Evolutionary conservation across 2,888 invertebrate species (phyloP).

Genomic region (Drosophila yooni): DNA sequence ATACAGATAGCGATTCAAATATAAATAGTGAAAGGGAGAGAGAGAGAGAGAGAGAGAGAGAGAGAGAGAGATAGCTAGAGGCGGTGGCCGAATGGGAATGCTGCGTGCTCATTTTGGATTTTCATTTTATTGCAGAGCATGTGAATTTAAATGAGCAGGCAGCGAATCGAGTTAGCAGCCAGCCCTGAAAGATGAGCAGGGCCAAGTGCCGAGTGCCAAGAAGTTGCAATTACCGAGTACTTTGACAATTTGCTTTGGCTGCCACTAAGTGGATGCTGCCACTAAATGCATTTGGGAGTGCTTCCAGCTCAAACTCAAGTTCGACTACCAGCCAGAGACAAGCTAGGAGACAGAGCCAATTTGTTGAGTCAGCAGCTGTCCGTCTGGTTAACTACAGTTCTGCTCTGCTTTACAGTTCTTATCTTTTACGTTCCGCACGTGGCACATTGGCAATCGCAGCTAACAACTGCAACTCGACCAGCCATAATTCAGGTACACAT

Average conservation of each 20-base stretch:
- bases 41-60: not conserved
- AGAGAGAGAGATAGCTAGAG: not conserved
- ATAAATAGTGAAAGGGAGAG: not conserved
- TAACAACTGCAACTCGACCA: not conserved
- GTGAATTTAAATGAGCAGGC: conserved; percentile 53
- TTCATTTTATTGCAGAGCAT: conserved; percentile 52
- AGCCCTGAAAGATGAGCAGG: conserved; percentile 1
- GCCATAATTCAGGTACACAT: not conserved
- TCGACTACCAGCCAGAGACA: not conserved
- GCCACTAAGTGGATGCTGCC: conserved; percentile 36
- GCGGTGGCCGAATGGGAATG: conserved; percentile 1
- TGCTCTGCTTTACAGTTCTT: conserved; percentile 8
- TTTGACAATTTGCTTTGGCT: conserved; percentile 44
- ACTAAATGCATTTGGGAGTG: conserved; percentile 44
- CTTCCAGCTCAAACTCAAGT: not conserved
- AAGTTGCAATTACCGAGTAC: conserved; percentile 52
- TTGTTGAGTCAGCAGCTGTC: conserved; percentile 49
- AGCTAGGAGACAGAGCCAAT: conserved; percentile 22
- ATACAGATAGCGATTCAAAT: not conserved
- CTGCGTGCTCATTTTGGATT: conserved; percentile 48
- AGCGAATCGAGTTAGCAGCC: conserved; percentile 15
- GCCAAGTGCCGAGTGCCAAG: conserved; percentile 19
- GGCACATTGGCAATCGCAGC: not conserved
- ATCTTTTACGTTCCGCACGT: conserved; percentile 34
- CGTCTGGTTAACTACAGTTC: not conserved